A percentile compares a stretch with the other conserved stretches of the same genome.
These are phyloP conservation scores for Clivina fossor DNA, from an alignment of 2,888 invertebrate genomes.

Conservation along the genomic window DNA sequence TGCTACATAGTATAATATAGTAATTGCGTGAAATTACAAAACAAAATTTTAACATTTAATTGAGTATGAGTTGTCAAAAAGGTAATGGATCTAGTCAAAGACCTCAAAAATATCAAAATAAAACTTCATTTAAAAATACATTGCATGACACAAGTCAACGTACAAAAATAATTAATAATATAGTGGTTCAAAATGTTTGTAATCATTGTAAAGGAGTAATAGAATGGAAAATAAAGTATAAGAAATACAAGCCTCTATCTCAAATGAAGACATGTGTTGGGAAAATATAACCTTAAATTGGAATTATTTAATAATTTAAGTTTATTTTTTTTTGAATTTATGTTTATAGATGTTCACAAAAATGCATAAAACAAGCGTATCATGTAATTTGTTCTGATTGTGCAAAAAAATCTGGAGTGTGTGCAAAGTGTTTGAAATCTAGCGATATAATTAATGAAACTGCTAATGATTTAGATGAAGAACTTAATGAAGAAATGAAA, in stretches of 20 bases:
- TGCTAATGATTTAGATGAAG: constrained; percentile 55
- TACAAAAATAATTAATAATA: constrained; percentile 73
- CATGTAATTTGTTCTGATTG: constrained; percentile 79
- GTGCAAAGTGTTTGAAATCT: constrained; percentile 76
- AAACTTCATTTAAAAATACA: constrained; percentile 78
- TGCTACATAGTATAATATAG: no score
- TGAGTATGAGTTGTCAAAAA: constrained; percentile 75
- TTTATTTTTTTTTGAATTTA: neutral
- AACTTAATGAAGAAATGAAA: constrained; percentile 65
- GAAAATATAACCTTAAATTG: constrained; percentile 12
- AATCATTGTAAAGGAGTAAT: constrained; percentile 82
- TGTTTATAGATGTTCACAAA: constrained; percentile 61
- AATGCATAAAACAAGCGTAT: constrained; percentile 76
- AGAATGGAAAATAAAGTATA: constrained; percentile 94
- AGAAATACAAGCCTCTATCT: constrained; percentile 85
- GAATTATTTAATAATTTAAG: constrained; percentile 4
- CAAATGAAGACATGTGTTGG: constrained; percentile 73
- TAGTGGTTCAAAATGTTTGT: constrained; percentile 78
- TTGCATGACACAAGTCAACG: constrained; percentile 80
- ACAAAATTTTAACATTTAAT: neutral
- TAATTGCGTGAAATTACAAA: no score
- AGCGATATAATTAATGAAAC: constrained; percentile 46
- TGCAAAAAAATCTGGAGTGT: constrained; percentile 64
- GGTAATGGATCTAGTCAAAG: constrained; percentile 72
- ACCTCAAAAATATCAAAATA: constrained; percentile 84